A percentile compares a stretch with the other conserved stretches of the same genome.
These are phyloP conservation scores for Pocillopora meandrina DNA, from an alignment of 92 coral and sea anemone genomes.

Conservation along the genomic window DNA sequence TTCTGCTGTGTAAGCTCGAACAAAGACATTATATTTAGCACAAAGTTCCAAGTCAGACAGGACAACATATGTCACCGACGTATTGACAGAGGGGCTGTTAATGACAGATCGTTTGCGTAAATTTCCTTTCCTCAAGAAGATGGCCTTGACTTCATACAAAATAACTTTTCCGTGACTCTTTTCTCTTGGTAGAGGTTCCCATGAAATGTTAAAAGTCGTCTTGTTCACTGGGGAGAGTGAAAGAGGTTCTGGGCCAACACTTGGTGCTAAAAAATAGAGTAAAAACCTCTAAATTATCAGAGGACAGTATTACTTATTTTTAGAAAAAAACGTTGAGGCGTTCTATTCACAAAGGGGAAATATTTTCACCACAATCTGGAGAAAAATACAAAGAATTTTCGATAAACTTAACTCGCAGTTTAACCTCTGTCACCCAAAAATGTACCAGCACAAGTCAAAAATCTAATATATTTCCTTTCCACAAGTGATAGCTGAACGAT, in stretches of 20 bases:
- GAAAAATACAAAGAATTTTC: too few relatives aligned
- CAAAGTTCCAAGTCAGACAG: constrained; percentile 6
- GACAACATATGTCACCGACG: constrained; percentile 4
- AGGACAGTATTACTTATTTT: too few relatives aligned
- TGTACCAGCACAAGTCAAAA: too few relatives aligned
- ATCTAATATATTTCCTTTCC: too few relatives aligned
- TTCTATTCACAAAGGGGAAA: too few relatives aligned
- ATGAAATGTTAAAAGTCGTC: constrained; percentile 34
- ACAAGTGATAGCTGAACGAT: too few relatives aligned
- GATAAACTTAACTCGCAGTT: too few relatives aligned
- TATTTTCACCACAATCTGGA: too few relatives aligned
- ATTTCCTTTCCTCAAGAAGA: not conserved
- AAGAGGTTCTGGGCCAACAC: not conserved
- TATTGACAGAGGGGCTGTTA: not conserved
- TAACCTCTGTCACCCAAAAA: too few relatives aligned
- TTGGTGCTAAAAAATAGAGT: constrained; percentile 9
- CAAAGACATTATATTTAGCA: constrained; percentile 17
- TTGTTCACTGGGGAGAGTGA: not conserved
- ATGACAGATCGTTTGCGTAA: not conserved
- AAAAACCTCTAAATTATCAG: too few relatives aligned
- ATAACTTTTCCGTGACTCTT: not conserved
- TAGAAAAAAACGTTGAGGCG: accelerated
- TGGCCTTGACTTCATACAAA: not conserved
- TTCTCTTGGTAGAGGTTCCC: constrained; percentile 16
- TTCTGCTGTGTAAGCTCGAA: too few relatives aligned